Evolutionary conservation across 2,797 vertebrate species (phyloP).

Genomic region (Pangasius macronema): DNA sequence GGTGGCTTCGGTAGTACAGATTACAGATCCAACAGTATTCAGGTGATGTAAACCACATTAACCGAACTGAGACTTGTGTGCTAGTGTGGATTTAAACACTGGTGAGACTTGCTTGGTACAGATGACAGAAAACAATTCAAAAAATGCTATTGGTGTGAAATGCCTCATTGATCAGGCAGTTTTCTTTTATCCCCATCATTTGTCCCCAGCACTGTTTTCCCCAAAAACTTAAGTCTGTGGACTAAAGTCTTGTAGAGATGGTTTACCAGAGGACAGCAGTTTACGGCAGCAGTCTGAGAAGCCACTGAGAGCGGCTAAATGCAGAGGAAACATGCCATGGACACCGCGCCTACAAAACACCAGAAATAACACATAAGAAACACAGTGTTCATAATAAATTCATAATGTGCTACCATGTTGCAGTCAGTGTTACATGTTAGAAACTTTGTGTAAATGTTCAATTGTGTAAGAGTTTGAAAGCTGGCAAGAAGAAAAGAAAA

Average conservation of each 20-base stretch:
- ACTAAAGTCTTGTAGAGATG: neutral
- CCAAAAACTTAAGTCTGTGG: neutral
- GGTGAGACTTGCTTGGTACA: neutral
- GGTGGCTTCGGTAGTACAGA: too few species aligned
- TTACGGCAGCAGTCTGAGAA: conserved; percentile 99
- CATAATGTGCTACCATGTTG: neutral
- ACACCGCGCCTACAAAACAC: conserved; percentile 83
- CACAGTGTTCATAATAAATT: neutral
- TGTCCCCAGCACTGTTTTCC: neutral
- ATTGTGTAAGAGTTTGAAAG: neutral
- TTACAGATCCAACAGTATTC: too few species aligned
- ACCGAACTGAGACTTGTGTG: neutral
- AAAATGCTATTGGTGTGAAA: neutral
- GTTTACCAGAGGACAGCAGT: conserved; percentile 91
- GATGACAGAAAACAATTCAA: neutral
- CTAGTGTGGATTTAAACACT: neutral
- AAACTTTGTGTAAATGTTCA: neutral
- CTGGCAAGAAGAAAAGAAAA: neutral
- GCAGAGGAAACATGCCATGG: conserved; percentile 98
- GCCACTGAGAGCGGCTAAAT: conserved; percentile 96
- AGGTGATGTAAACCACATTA: neutral
- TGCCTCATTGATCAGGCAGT: neutral
- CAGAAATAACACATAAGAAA: neutral
- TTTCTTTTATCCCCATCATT: neutral
- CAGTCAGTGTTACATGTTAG: neutral